A percentile compares a stretch with the other conserved stretches of the same genome.
Conservation (phyloP, 2,797 vertebrate genomes). For the Molossus alvarezi region DNA sequence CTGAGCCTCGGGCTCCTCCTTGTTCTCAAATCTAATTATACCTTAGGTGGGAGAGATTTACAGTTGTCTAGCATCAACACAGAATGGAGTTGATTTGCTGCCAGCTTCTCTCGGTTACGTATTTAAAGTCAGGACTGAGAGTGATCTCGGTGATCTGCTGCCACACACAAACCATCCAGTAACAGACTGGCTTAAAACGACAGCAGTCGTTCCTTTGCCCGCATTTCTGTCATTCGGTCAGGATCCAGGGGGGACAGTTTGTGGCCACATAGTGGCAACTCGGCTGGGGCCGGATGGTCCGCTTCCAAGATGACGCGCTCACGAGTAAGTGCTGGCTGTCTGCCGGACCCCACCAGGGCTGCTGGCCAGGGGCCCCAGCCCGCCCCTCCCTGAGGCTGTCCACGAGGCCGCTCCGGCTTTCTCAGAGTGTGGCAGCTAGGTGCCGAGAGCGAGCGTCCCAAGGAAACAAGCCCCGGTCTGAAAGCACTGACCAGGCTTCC, state of each 20-base stretch:
- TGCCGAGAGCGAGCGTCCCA: constrained; percentile 15
- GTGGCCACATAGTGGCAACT: background rate
- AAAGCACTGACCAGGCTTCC: background rate
- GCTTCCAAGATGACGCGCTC: background rate
- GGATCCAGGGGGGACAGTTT: background rate
- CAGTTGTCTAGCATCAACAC: background rate
- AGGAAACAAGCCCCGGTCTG: background rate
- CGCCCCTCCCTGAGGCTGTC: background rate
- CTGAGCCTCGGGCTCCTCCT: background rate
- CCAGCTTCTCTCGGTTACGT: background rate
- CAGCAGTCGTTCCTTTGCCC: background rate
- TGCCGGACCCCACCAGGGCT: background rate
- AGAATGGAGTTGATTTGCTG: background rate
- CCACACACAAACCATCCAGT: background rate
- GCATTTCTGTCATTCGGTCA: background rate
- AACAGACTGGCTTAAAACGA: background rate
- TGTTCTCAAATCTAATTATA: background rate
- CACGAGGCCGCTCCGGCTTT: background rate
- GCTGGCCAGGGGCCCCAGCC: background rate
- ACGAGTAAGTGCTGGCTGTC: background rate
- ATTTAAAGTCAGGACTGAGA: background rate
- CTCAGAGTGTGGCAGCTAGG: background rate
- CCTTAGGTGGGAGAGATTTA: background rate
- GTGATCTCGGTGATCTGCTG: background rate
- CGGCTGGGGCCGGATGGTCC: background rate